A percentile compares a stretch with the other conserved stretches of the same genome.
Evolutionary conservation across 2,113 vertebrate species (phyloP).

Genomic region (Nothocercus nigrocapillus): DNA sequence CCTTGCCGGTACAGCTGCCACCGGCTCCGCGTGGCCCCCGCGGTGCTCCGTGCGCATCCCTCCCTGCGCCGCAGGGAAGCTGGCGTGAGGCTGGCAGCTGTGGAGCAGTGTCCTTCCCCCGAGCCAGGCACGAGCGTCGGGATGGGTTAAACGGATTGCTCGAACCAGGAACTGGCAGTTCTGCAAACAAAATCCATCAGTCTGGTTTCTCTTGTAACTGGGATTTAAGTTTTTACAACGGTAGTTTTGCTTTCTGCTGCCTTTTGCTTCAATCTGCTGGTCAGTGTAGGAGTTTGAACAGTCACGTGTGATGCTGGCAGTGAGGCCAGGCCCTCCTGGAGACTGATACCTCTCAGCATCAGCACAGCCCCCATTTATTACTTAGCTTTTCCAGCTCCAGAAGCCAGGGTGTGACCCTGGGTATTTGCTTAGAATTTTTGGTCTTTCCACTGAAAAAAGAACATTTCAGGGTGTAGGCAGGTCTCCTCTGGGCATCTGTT

Average conservation of each 20-base stretch:
- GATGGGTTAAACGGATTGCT: no score
- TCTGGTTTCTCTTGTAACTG: background rate
- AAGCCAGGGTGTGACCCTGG: conserved; percentile 35
- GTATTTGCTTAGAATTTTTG: background rate
- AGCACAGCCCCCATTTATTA: conserved; percentile 5
- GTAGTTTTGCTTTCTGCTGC: background rate
- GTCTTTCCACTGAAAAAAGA: background rate
- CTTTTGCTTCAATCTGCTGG: background rate
- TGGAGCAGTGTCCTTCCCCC: no score
- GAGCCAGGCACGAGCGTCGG: no score
- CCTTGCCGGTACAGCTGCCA: no score
- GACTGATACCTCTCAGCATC: background rate
- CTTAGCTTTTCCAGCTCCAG: conserved; percentile 17
- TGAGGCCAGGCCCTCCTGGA: background rate
- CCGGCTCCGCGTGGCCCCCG: no score
- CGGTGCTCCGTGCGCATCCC: no score
- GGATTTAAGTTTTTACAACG: background rate
- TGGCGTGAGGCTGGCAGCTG: no score
- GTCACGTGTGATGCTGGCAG: background rate
- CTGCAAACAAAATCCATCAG: background rate
- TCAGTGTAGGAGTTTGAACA: background rate
- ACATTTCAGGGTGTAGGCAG: rapidly evolving
- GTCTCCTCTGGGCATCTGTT: background rate
- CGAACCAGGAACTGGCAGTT: background rate
- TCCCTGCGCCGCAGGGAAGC: no score